phyloP scores from a whole-genome alignment of 2,797 vertebrate species.

The Philypnodon macrostomus region DNA sequence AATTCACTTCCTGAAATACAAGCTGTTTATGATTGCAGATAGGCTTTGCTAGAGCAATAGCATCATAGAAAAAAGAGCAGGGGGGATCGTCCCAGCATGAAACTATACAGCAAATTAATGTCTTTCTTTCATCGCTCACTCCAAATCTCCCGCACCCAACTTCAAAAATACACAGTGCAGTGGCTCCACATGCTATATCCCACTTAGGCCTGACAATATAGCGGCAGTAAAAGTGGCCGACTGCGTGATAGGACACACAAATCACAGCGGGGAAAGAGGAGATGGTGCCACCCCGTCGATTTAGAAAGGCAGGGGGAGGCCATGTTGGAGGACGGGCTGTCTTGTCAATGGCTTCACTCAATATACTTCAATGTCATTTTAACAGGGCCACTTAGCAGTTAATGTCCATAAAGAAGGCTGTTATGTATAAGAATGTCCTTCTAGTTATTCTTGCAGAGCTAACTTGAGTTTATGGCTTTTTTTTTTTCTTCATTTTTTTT shows the following conservation, averaged over 20 bases:
- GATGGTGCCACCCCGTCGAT: constrained; percentile 39
- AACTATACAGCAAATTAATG: constrained; percentile 80
- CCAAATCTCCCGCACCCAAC: constrained; percentile 48
- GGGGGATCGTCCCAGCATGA: constrained; percentile 62
- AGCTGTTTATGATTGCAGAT: constrained; percentile 78
- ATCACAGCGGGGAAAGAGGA: constrained; percentile 68
- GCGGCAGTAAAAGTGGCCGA: constrained; percentile 72
- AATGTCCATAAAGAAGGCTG: constrained; percentile 14
- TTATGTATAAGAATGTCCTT: constrained; percentile 28
- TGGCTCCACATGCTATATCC: constrained; percentile 56
- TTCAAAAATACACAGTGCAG: constrained; percentile 46
- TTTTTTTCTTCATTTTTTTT: no score
- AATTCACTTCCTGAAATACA: constrained; percentile 74
- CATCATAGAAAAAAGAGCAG: constrained; percentile 33
- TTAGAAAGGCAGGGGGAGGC: constrained; percentile 32
- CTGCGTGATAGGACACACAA: constrained; percentile 69
- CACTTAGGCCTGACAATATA: constrained; percentile 64
- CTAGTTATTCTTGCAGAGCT: constrained; percentile 21
- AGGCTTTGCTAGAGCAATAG: constrained; percentile 51
- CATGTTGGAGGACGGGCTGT: constrained; percentile 63
- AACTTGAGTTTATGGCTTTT: constrained; percentile 21
- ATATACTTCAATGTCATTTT: constrained; percentile 41
- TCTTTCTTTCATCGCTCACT: constrained; percentile 67
- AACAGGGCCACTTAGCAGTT: constrained; percentile 12
- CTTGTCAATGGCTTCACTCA: constrained; percentile 43